Evolutionary conservation across 2,113 vertebrate genomes (phyloP).

Genomic region (Natator depressus): DNA sequence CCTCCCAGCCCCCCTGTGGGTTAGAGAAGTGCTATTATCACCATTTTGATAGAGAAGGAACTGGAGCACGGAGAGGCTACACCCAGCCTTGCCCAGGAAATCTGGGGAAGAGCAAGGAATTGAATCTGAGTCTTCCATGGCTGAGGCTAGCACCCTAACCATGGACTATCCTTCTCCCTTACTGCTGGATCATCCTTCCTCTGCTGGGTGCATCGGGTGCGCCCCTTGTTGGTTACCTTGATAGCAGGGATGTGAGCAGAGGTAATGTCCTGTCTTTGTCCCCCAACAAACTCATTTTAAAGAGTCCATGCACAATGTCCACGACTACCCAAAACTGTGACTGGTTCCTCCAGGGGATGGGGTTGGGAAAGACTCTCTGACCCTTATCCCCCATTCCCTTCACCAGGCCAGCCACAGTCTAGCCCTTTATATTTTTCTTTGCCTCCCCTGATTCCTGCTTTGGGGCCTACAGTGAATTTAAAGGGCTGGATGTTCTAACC

Average conservation of each 20-base stretch:
- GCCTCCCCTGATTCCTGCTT: not conserved
- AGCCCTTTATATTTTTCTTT: not conserved
- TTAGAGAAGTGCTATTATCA: not conserved
- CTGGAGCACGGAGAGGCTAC: accelerated
- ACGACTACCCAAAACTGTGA: not conserved
- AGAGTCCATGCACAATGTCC: not conserved
- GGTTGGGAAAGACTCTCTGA: not conserved
- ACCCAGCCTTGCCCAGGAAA: not conserved
- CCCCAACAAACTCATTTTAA: not conserved
- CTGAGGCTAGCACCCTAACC: not conserved
- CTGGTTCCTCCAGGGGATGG: not conserved
- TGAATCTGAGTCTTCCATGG: not conserved
- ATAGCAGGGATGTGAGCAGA: not conserved
- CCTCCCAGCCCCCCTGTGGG: accelerated
- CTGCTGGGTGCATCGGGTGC: not conserved
- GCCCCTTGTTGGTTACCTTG: not conserved
- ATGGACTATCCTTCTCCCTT: not conserved
- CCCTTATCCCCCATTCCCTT: not conserved
- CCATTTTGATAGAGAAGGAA: accelerated
- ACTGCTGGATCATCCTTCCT: not conserved
- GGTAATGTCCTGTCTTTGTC: not conserved
- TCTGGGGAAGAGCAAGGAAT: not conserved
- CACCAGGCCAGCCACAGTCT: not conserved
- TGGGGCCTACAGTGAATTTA: not conserved
- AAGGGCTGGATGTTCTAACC: not conserved